phyloP scores from a whole-genome alignment of 2,797 vertebrate species.

The Muscicapa striata region DNA sequence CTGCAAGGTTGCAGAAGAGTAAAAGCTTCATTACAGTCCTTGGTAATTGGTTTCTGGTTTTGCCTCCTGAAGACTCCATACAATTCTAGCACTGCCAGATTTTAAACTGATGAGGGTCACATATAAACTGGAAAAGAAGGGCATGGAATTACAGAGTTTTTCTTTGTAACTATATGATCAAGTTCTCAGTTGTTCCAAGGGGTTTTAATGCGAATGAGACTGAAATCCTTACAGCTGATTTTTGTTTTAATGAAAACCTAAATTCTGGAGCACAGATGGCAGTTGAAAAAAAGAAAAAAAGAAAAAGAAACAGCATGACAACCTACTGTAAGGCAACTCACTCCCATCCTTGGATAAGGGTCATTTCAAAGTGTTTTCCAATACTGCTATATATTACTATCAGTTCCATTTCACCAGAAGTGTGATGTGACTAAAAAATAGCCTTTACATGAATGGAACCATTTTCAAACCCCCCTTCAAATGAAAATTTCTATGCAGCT shows the following conservation, averaged over 20 bases:
- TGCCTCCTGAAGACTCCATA: neutral
- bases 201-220: neutral
- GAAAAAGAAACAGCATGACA: constrained; percentile 57
- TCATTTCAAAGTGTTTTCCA: constrained; percentile 22
- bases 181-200: neutral
- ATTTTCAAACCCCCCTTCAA: neutral
- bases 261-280: constrained; percentile 60
- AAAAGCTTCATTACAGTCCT: neutral
- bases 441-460: neutral
- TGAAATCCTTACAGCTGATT: constrained; percentile 22
- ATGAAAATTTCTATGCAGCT: neutral
- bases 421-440: neutral
- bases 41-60: neutral
- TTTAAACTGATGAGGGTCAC: neutral
- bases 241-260: constrained; percentile 48
- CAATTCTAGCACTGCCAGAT: neutral
- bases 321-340: constrained; percentile 37
- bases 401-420: neutral
- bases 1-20: neutral
- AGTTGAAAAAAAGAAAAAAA: constrained; percentile 46
- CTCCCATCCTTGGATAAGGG: constrained; percentile 30
- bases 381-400: neutral
- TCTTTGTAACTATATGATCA: neutral
- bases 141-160: neutral
- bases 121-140: neutral